Percentiles rank a stretch among this genome's conserved stretches.
These are phyloP conservation scores for Hippocampus comes DNA, from an alignment of 2,113 vertebrate species.

Conservation along the genomic window DNA sequence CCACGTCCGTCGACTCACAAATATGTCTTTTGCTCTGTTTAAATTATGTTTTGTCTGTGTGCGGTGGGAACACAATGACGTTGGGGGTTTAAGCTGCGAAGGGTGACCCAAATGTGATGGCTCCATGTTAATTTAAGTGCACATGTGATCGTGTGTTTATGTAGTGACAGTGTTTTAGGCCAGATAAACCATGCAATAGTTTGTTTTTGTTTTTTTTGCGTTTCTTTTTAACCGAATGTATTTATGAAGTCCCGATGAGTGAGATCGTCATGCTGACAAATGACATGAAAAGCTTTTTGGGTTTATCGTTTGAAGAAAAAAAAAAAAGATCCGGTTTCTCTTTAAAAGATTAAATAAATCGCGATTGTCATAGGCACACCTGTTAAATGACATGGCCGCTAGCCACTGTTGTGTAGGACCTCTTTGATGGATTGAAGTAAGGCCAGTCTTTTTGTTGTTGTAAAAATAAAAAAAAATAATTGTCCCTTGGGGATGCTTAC, in stretches of 20 bases:
- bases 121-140: slow-evolving; percentile 63
- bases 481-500: too few relatives aligned
- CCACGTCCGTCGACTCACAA: slow-evolving; percentile 37
- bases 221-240: slow-evolving; percentile 58
- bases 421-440: slow-evolving; percentile 24
- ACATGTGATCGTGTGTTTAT: slow-evolving; percentile 59
- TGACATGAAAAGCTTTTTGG: slow-evolving; percentile 27
- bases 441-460: slow-evolving; percentile 30
- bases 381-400: not conserved
- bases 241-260: slow-evolving; percentile 46
- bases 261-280: slow-evolving; percentile 30
- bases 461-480: not conserved
- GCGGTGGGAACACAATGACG: slow-evolving; percentile 24
- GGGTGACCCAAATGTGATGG: slow-evolving; percentile 51
- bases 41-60: slow-evolving; percentile 49
- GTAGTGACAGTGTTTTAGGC: slow-evolving; percentile 49
- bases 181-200: slow-evolving; percentile 53
- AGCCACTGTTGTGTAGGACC: slow-evolving; percentile 25
- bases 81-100: slow-evolving; percentile 8
- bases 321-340: not conserved
- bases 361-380: not conserved
- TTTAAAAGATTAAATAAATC: not conserved
- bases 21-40: slow-evolving; percentile 47
- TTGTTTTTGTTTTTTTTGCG: slow-evolving; percentile 32
- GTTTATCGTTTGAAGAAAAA: slow-evolving; percentile 1